Evolutionary conservation across 23 tunicate genomes (phyloP).

Genomic region (Corella eumyota): DNA sequence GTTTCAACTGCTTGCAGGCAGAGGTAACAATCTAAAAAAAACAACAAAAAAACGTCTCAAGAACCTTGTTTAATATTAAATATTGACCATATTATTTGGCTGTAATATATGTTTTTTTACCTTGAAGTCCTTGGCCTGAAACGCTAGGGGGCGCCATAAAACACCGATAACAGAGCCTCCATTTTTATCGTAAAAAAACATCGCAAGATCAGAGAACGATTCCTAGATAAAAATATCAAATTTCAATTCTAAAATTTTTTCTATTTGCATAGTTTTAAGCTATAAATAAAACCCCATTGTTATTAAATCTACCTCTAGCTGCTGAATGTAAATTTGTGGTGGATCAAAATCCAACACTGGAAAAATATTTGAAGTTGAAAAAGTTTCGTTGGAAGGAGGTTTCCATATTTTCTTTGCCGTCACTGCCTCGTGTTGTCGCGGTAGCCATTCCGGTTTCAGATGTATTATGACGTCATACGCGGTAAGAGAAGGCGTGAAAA

Average conservation of each 20-base stretch:
- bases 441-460: constrained; percentile 23
- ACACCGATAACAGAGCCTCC: constrained; percentile 48
- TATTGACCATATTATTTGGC: background rate
- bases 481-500: constrained; percentile 22
- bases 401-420: background rate
- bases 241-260: background rate
- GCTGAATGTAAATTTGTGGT: constrained; percentile 18
- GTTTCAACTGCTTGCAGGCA: constrained; percentile 9
- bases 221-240: constrained; percentile 12
- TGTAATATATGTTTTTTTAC: too few relatives aligned
- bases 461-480: constrained; percentile 65
- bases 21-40: constrained; percentile 6
- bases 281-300: background rate
- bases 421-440: constrained; percentile 15
- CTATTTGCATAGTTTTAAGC: background rate
- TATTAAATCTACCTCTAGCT: constrained; percentile 37
- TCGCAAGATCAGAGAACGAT: constrained; percentile 52
- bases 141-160: constrained; percentile 50
- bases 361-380: too few relatives aligned
- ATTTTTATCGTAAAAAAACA: constrained; percentile 53
- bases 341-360: constrained; percentile 71
- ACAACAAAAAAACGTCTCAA: background rate
- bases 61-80: constrained; percentile 9
- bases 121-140: constrained; percentile 34
- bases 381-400: background rate